Base-by-base conservation (phyloP, 1,140 invertebrate genomes). In the Tetranychus urticae region DNA sequence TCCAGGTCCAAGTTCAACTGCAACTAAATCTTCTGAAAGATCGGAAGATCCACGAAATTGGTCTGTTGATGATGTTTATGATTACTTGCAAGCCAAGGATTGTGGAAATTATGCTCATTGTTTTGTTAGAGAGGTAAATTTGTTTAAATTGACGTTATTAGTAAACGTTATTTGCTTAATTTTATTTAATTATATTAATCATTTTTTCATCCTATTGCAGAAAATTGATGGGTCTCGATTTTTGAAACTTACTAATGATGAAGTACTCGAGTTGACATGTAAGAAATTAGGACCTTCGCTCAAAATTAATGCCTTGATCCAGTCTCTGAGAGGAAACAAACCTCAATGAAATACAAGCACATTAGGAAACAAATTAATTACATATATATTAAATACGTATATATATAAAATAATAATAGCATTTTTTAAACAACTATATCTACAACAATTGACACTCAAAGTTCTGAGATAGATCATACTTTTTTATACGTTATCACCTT, bases 211-310 rank as follows among this genome's bases (percentile, higher is more conserved):
- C 31, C 23, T 58, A 58, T 61, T 8, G 23, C 71, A 82, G 77
- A 79, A 79, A 70, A 82, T 93, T 63, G 83, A 85, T 69, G 89
- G 89, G 0, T 80, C 82, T 60, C 78, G 78, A 68, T 75, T 94
- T 66, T 72, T 92, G 47, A 78, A 79, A 58, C 72, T 93, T 55
- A 84, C 81, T 45, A 89, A 90, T 74, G 87, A 91, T 69, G 82
- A 91, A 73, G 86, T 92, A 59, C 82, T 91, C 65, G 83, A 84
- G 68, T 76, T 90, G 39, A 82, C 88, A 13, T 83, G 86, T 64
- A 89, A 87, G 77, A 93, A 92, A 78, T 86, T 93, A 60, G 90
- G 90, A 4, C 88, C 89, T 7, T 89, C 88, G 5, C 70, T 93
- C 35, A 93, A 93, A 77, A 91, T 94, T 70, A 85, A 80, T 68